phyloP scores from a whole-genome alignment of 2,113 vertebrate species.

The Puffinus mauretanicus region DNA sequence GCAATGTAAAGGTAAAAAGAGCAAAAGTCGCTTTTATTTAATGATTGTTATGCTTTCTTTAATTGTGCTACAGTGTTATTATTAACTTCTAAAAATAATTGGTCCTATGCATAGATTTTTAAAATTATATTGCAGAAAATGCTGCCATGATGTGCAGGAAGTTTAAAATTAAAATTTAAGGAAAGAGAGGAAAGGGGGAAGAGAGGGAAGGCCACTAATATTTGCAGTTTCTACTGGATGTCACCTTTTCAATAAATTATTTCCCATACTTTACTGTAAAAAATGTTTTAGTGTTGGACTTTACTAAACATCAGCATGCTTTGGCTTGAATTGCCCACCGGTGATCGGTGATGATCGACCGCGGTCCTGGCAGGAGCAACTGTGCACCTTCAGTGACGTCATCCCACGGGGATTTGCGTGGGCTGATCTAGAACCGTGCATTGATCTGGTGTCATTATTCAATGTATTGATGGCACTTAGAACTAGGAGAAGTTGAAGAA shows the following conservation, averaged over 20 bases:
- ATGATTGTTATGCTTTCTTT: conserved; percentile 52
- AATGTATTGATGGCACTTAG: background rate
- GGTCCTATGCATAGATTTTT: background rate
- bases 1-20: conserved; percentile 59
- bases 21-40: conserved; percentile 68
- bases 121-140: background rate
- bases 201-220: background rate
- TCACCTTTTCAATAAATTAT: background rate
- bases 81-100: conserved; percentile 65
- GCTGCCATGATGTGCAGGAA: background rate
- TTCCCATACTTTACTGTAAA: background rate
- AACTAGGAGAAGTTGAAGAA: background rate
- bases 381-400: accelerated
- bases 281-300: background rate
- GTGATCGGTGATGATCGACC: accelerated
- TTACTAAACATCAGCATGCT: background rate
- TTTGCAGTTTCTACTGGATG: background rate
- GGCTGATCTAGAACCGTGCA: too few species aligned
- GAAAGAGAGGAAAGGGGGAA: background rate
- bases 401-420: background rate
- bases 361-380: background rate
- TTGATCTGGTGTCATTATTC: accelerated
- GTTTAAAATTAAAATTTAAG: background rate
- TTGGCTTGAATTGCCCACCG: background rate
- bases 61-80: conserved; percentile 55